Conservation (phyloP, 2,113 vertebrate genomes). For the Tragelaphus imberbis region DNA sequence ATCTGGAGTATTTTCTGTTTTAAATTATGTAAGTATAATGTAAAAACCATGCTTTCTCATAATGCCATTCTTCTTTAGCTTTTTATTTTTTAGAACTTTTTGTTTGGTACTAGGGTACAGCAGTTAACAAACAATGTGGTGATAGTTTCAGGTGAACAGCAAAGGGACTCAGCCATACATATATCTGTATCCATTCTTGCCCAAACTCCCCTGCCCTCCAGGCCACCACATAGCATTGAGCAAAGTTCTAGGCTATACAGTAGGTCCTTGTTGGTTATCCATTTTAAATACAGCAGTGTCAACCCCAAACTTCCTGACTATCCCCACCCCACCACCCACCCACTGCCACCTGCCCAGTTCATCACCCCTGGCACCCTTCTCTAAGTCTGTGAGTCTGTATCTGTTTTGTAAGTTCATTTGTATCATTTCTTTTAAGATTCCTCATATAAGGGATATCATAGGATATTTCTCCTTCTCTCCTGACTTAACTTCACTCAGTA, state of each 20-base stretch:
- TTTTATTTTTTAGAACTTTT: not conserved
- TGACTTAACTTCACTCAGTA: not conserved
- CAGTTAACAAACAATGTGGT: not conserved
- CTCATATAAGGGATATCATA: not conserved
- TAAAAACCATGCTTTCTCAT: not conserved
- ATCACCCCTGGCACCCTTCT: not conserved
- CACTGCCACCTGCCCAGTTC: not conserved
- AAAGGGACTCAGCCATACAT: not conserved
- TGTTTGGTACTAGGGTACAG: not conserved
- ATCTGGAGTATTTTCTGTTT: fast-evolving
- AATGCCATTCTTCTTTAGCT: not conserved
- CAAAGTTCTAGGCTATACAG: not conserved
- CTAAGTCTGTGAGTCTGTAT: not conserved
- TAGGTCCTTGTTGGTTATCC: not conserved
- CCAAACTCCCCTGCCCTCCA: not conserved
- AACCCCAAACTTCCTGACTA: not conserved
- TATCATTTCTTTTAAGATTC: not conserved
- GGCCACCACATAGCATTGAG: not conserved
- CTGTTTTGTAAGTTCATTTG: not conserved
- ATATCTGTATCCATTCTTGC: not conserved
- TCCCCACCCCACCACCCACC: not conserved
- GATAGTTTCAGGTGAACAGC: not conserved
- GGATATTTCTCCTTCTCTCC: not conserved
- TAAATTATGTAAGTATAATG: not conserved
- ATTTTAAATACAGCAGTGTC: not conserved